Conservation (phyloP, 2,888 invertebrate genomes). For the Chalcis sispes region DNA sequence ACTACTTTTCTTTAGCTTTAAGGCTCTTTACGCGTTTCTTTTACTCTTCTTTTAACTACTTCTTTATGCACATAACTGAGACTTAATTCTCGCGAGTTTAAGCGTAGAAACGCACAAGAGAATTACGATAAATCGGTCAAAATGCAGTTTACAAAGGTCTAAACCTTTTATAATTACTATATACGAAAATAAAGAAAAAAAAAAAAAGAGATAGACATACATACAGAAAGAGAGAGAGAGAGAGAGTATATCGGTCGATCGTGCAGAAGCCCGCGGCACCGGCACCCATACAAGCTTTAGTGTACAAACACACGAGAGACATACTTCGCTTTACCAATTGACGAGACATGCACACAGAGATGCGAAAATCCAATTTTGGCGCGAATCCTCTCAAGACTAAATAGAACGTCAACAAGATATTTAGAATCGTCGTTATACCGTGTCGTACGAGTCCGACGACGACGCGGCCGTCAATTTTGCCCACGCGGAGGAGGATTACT, state of each 20-base stretch:
- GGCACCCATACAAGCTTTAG: constrained; percentile 54
- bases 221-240: neutral
- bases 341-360: constrained; percentile 26
- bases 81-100: no score
- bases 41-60: no score
- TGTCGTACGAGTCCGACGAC: neutral
- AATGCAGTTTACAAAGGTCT: no score
- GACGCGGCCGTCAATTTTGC: neutral
- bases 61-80: no score
- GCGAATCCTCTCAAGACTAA: constrained; percentile 56
- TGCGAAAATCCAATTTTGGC: constrained; percentile 56
- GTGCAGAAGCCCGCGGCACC: constrained; percentile 35
- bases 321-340: constrained; percentile 38
- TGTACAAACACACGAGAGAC: constrained; percentile 26
- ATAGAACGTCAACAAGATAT: no score
- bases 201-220: no score
- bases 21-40: no score
- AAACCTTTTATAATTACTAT: no score
- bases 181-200: no score
- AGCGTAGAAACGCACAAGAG: no score
- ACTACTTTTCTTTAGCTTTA: no score
- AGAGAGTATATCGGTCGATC: constrained; percentile 1
- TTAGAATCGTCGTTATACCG: neutral
- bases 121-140: no score
- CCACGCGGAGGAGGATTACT: constrained; percentile 19